phyloP scores from a whole-genome alignment of 2,888 invertebrate genomes.

The Drosophila hamatofila region DNA sequence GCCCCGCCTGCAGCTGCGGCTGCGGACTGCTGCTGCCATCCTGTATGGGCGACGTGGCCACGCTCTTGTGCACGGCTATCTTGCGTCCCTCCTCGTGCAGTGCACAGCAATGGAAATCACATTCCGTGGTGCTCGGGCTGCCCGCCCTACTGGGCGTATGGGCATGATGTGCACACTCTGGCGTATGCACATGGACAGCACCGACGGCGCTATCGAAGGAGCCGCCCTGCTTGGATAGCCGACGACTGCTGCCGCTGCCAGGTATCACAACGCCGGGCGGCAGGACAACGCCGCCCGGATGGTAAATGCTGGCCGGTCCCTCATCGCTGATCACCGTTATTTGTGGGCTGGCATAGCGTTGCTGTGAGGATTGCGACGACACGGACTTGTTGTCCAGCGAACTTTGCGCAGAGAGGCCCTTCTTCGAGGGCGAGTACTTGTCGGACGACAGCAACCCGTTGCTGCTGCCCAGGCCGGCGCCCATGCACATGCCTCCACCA shows the following conservation, averaged over 20 bases:
- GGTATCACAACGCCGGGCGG: slow-evolving; percentile 83
- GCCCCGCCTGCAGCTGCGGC: slow-evolving; percentile 84
- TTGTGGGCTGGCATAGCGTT: slow-evolving; percentile 90
- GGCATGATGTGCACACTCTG: slow-evolving; percentile 90
- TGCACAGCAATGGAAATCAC: slow-evolving; percentile 98
- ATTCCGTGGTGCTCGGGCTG: slow-evolving; percentile 90
- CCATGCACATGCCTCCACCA: slow-evolving; percentile 83
- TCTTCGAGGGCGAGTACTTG: slow-evolving; percentile 86
- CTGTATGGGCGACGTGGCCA: slow-evolving; percentile 96
- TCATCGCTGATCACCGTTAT: slow-evolving; percentile 98
- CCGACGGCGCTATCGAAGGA: slow-evolving; percentile 89
- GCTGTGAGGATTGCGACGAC: slow-evolving; percentile 84
- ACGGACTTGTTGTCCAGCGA: slow-evolving; percentile 89
- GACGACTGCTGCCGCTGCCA: slow-evolving; percentile 77
- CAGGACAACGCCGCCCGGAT: slow-evolving; percentile 82
- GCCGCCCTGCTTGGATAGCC: slow-evolving; percentile 88
- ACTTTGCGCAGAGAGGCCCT: slow-evolving; percentile 86
- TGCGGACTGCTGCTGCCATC: slow-evolving; percentile 90
- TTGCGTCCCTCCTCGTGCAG: slow-evolving; percentile 96
- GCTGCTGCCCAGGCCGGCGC: slow-evolving; percentile 82
- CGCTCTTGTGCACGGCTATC: slow-evolving; percentile 96
- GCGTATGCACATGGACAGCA: slow-evolving; percentile 92
- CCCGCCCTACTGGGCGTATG: slow-evolving; percentile 90
- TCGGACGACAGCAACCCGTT: slow-evolving; percentile 83
- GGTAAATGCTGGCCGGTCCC: slow-evolving; percentile 88